These are phyloP conservation scores for Cerastis leucographa DNA, from an alignment of 2,888 invertebrate species.

Conservation along the genomic window DNA sequence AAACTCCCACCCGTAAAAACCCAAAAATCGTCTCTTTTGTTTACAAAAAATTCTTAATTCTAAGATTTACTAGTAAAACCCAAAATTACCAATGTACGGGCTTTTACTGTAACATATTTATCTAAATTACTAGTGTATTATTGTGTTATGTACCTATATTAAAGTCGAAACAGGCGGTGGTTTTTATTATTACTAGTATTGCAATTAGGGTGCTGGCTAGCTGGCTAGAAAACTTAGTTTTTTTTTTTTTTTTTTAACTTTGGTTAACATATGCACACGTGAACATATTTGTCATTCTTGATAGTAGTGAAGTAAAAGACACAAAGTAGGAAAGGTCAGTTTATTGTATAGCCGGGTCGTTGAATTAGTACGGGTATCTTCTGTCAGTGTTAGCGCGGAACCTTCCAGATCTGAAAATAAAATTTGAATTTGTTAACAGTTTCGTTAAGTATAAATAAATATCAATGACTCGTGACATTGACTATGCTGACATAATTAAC, in stretches of 20 bases:
- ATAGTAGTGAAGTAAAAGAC: conserved; percentile 9
- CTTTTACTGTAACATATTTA: not conserved
- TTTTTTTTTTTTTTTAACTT: not conserved
- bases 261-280: not conserved
- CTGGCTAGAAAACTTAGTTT: not conserved
- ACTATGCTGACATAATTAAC: not conserved
- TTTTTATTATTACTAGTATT: not conserved
- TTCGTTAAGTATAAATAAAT: not conserved
- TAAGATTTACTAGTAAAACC: not conserved
- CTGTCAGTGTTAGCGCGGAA: conserved; percentile 72
- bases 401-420: conserved; percentile 71
- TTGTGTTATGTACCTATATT: not conserved
- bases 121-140: no score
- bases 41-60: no score
- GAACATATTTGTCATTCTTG: not conserved
- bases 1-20: no score
- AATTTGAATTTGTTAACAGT: not conserved
- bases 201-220: not conserved
- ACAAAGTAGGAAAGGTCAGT: not conserved
- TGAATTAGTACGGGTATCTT: conserved; percentile 64
- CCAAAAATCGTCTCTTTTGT: not conserved
- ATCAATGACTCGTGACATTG: not conserved
- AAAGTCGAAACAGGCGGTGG: not conserved
- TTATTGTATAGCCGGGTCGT: conserved; percentile 61
- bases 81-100: not conserved